Evolutionary conservation across 2,888 invertebrate genomes (phyloP), one percentile per base, ranked within the genome.

Genomic region (Mongoloraphidia duomilia): DNA sequence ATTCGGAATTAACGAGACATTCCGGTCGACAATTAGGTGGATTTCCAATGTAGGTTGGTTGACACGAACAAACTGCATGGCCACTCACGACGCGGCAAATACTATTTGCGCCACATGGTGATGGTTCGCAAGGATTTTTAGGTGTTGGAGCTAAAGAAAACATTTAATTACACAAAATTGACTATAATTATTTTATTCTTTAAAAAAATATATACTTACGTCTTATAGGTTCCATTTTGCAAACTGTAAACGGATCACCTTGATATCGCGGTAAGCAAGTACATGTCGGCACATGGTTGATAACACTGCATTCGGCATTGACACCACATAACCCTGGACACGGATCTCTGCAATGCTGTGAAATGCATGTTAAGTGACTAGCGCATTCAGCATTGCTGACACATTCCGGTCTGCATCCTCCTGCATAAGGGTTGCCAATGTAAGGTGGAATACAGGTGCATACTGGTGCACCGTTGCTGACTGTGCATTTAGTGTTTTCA

Each of bases 371-470:
- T 53, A 86, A 68, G 59, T 82, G 75, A 55, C 78, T 80, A 8
- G 84, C 75, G 63, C 91, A 91, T 60, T 90, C 89, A 1, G 85
- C 77, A 63, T 84, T 88, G 54, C 81, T 78, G 10, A 82, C 77
- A 65, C 91, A 91, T 68, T 91, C 91, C 3, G 90, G 90, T 53
- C 84, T 75, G 60, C 91, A 92, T 35, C 89, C 89, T 13, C 84
- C 82, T 12, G 79, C 77, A 61, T 88, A 90, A 5, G 90, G 89
- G 69, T 92, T 87, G 9, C 91, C 91, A 53, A 86, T 80, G 60
- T 89, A 88, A 4, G 89, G 89, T 50, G 89, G 85, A 60, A 91
- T 86, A 61, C 91, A 92, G n/a, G 76, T 74, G 63, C 92, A 92
- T 56, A 80, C 77, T 0, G 83, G 80, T 34, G 73, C 70, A 13